Conservation (phyloP, 2,113 vertebrate species). For the Oreochromis tanganicae region DNA sequence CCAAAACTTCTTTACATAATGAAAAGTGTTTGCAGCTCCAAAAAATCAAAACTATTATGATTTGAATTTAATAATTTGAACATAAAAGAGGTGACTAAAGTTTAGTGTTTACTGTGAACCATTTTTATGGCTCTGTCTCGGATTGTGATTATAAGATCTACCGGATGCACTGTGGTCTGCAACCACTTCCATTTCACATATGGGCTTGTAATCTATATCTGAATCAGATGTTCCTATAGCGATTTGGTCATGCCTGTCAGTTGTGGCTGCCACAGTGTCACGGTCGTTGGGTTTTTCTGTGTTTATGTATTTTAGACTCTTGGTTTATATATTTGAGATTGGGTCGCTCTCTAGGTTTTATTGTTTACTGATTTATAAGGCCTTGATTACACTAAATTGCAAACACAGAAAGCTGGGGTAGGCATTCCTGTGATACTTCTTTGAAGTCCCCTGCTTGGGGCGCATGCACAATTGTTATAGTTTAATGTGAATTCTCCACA, state of each 20-base stretch:
- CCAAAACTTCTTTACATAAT: background rate
- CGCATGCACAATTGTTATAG: fast-evolving
- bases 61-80: background rate
- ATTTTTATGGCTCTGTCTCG: background rate
- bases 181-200: background rate
- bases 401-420: background rate
- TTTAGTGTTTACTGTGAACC: background rate
- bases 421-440: background rate
- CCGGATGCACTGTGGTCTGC: background rate
- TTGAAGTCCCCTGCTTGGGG: background rate
- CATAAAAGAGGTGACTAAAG: background rate
- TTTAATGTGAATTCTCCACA: background rate
- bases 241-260: background rate
- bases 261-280: background rate
- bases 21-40: background rate
- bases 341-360: background rate
- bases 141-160: background rate
- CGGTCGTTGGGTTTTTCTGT: background rate
- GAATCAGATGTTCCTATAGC: background rate
- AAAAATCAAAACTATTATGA: background rate
- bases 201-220: background rate
- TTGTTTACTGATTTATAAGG: background rate
- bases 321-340: background rate
- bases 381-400: background rate
- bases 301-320: background rate